Evolutionary conservation across 92 coral and sea anemone species (phyloP).

Genomic region (Bergia puertoricense): DNA sequence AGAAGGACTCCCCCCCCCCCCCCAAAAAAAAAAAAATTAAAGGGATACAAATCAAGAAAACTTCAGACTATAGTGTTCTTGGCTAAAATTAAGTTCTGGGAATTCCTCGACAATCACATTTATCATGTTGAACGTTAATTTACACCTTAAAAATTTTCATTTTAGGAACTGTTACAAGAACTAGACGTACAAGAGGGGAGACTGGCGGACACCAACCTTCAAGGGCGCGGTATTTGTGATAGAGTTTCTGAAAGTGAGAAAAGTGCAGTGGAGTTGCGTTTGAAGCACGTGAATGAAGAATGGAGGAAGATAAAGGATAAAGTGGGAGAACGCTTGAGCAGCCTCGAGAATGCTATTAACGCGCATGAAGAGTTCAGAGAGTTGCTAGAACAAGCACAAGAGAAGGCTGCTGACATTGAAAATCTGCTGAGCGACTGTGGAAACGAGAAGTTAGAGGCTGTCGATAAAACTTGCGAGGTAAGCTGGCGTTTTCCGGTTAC

Average conservation of each 20-base stretch:
- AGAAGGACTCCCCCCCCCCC: no score
- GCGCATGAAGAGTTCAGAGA: conserved; percentile 58
- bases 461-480: conserved; percentile 1
- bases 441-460: background rate
- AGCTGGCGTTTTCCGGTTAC: background rate
- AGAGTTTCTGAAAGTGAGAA: conserved; percentile 43
- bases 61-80: no score
- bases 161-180: conserved; percentile 69
- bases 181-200: conserved; percentile 36
- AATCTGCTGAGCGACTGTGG: conserved; percentile 34
- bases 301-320: conserved; percentile 59
- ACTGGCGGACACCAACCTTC: conserved; percentile 37
- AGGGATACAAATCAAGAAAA: background rate
- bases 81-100: no score
- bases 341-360: conserved; percentile 49
- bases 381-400: conserved; percentile 61
- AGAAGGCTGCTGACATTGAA: conserved; percentile 63
- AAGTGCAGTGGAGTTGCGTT: conserved; percentile 46
- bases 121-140: background rate
- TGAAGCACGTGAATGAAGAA: conserved; percentile 57
- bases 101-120: background rate
- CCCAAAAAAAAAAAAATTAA: no score
- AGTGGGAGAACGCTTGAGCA: conserved; percentile 52
- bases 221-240: conserved; percentile 41
- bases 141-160: background rate